phyloP scores from a whole-genome alignment of 2,113 vertebrate species.

The Echinops telfairi region DNA sequence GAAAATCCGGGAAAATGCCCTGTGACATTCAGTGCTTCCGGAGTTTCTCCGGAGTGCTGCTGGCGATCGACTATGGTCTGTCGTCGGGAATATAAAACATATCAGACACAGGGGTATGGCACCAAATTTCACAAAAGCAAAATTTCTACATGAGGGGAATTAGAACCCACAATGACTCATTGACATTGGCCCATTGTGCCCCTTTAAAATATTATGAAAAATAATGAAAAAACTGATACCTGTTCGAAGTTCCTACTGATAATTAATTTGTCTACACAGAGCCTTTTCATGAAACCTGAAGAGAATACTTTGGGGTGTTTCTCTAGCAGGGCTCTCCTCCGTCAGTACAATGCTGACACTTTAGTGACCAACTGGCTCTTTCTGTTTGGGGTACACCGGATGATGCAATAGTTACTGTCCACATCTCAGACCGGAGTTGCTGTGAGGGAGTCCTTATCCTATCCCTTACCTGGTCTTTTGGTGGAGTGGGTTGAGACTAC shows the following conservation, averaged over 20 bases:
- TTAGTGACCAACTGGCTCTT: not conserved
- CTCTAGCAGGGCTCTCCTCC: not conserved
- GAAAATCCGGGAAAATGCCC: conserved; percentile 10
- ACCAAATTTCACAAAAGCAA: not conserved
- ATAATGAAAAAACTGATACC: not conserved
- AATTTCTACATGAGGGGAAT: not conserved
- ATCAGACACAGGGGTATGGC: not conserved
- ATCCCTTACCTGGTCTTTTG: conserved; percentile 85
- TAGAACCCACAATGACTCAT: not conserved
- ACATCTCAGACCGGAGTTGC: not conserved
- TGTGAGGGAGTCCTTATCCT: not conserved
- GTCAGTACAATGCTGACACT: not conserved
- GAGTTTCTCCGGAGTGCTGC: not conserved
- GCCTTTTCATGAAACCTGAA: not conserved
- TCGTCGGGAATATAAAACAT: not conserved
- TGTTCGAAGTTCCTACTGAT: not conserved
- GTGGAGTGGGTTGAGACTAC: conserved; percentile 70
- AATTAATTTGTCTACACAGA: not conserved
- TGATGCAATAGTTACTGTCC: not conserved
- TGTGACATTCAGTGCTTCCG: not conserved
- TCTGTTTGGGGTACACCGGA: not conserved
- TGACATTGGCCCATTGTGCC: not conserved
- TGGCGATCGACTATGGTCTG: not conserved
- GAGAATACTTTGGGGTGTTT: not conserved
- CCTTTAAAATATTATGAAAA: not conserved